Percentiles rank a stretch among this genome's conserved stretches.
Conservation (phyloP, 2,888 invertebrate genomes). For the Ectobius pallidus region DNA sequence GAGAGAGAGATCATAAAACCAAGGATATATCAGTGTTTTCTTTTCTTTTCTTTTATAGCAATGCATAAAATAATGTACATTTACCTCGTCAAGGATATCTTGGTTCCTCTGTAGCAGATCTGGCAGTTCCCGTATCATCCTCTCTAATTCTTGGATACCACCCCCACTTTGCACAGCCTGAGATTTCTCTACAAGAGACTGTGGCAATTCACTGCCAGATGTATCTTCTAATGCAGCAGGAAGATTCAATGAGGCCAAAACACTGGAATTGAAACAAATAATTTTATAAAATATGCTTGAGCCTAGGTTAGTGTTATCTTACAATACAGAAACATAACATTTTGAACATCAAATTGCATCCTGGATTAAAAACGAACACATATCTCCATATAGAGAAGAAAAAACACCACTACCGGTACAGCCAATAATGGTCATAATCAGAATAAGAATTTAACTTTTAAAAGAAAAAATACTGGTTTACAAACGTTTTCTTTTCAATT, state of each 20-base stretch:
- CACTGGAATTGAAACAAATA: constrained; percentile 56
- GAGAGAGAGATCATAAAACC: too few species aligned
- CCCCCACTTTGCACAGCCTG: constrained; percentile 71
- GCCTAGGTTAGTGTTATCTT: too few species aligned
- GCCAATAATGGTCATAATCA: too few species aligned
- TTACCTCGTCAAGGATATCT: constrained; percentile 93
- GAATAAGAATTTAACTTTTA: too few species aligned
- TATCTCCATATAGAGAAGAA: too few species aligned
- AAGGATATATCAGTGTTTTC: too few species aligned
- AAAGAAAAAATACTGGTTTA: too few species aligned
- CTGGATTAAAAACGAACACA: too few species aligned
- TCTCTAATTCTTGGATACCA: constrained; percentile 73
- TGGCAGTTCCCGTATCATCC: constrained; percentile 85
- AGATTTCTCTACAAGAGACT: constrained; percentile 87
- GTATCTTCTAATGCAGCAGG: constrained; percentile 95
- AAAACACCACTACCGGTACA: too few species aligned
- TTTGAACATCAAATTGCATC: background rate
- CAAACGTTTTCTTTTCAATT: too few species aligned
- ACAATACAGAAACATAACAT: background rate
- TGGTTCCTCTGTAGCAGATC: constrained; percentile 88
- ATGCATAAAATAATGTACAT: too few species aligned
- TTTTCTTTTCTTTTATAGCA: too few species aligned
- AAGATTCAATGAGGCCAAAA: constrained; percentile 91
- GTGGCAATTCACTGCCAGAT: constrained; percentile 79
- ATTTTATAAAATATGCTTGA: background rate